Evolutionary conservation across 2,113 vertebrate genomes (phyloP), one percentile per base, ranked within the genome.

Genomic region (Aegypius monachus): DNA sequence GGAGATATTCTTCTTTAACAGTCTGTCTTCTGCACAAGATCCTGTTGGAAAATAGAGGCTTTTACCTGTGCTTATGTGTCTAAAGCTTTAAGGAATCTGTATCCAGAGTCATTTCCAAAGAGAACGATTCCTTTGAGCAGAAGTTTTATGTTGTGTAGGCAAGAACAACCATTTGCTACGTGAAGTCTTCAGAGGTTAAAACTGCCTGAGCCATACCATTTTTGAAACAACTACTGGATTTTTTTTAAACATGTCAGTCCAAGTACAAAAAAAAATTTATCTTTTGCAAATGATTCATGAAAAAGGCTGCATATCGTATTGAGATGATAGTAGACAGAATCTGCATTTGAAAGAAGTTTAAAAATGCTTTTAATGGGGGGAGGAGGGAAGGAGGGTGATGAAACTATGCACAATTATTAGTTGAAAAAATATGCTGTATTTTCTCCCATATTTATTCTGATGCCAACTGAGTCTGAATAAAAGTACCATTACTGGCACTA

Each of bases 341-440:
- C 42, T 92, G 29, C 50, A 87, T 92, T 89, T 96, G 62, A 95
- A 97, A 91, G 29, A 88, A 26, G 5, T 75, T 92, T 84, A 32
- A 89, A 95, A 91, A 82, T 43, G 7, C 6, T 83, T 93, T 89
- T 55, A 53, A 88, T 56, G 4, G 29, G 66, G 79, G 15, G 15
- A 92, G 27, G 10, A 75, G 10, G 31, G 45, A 75, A 68, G 8
- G 40, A 63, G 27, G 5, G 16, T 56, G 56, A 85, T 73, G 32
- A 95, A 94, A 73, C 13, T 36, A 16, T 38, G 13, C 11, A 70
- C 14, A 82, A 45, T 81, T 83, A 92, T 70, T 75, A 72, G n/a
- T 53, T 87, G 48, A 50, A 72, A 95, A 94, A 79, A 53, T 58
- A 67, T 63, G 6, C 36, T 81, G 1, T 70, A 48, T 91, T 83